Base-by-base conservation (phyloP, 1,140 invertebrate genomes). In the Cotesia chilonis region DNA sequence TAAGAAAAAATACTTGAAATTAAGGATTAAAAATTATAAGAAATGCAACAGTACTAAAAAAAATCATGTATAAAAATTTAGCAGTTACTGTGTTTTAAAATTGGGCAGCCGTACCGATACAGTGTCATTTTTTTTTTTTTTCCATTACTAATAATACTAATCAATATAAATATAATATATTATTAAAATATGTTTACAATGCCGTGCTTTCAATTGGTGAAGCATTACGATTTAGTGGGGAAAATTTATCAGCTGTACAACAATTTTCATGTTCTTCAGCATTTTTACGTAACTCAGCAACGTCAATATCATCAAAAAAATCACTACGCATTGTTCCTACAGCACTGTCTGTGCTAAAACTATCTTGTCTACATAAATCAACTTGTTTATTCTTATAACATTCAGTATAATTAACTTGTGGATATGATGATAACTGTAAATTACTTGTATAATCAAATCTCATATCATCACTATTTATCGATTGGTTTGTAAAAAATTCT, bases 321-420 rank as follows among this genome's bases (percentile, higher is more conserved):
- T 87, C 85, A 59, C 86, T 87, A 54, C 81, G 85, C 86, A 87
- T 87, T 1, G 85, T 87, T 4, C 86, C 86, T 2, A 87, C 82
- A 4, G 86, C 86, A 38, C 85, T 87, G 28, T 87, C 86, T 0
- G 81, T 80, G 38, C 84, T 83, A 28, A 87, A 87, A 60, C 85
- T 86, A 59, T 85, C 83, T 38, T 85, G 83, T 4, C 85, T 79
- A 35, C 80, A 81, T 5, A 86, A 61, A 68, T 83, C 79, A 17
- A 75, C 54, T 3, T 64, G 74, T 59, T 85, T 47, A 47, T 47
- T 47, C 5, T 47, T 82, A 36, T 79, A 85, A 68, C 79, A 84
- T 2, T 75, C 73, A 0, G 73, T 66, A 7, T 81, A 80, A 3
- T 84, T 82, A 7, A 64, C 59, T 28, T 79, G 67, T 55, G 71